These are phyloP conservation scores for Tachyglossus aculeatus DNA, from an alignment of 2,797 vertebrate genomes.

Conservation along the genomic window DNA sequence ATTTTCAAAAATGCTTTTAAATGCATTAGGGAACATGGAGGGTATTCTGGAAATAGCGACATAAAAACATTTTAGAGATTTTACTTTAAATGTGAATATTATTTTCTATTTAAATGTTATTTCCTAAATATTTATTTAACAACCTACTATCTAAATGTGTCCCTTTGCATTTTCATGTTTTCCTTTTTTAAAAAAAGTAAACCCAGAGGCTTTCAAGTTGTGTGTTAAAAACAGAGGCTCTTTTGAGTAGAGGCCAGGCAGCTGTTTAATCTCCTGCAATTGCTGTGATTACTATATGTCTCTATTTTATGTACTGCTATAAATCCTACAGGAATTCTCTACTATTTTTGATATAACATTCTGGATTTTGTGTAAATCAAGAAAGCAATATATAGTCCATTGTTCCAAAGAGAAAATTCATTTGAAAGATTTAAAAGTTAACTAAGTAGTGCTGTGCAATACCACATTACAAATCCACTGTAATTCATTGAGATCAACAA, in stretches of 20 bases:
- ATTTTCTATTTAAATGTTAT: neutral
- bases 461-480: conserved; percentile 58
- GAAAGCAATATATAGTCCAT: neutral
- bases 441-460: conserved; percentile 49
- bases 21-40: conserved; percentile 3
- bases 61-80: too few species aligned
- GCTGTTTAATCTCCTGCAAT: conserved; percentile 61
- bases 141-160: neutral
- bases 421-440: conserved; percentile 64
- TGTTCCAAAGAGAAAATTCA: conserved; percentile 39
- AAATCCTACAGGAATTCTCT: conserved; percentile 50
- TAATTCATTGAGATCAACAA: conserved; percentile 62
- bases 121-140: neutral
- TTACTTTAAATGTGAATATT: too few species aligned
- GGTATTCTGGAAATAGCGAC: too few species aligned
- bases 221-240: conserved; percentile 57
- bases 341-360: conserved; percentile 52
- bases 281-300: conserved; percentile 36
- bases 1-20: neutral
- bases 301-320: conserved; percentile 28
- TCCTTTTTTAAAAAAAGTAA: neutral
- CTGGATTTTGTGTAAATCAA: conserved; percentile 41
- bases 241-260: conserved; percentile 65
- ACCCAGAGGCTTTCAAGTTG: too few species aligned
- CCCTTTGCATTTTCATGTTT: neutral